Evolutionary conservation across 2,797 vertebrate genomes (phyloP).

Genomic region (Spizella passerina): DNA sequence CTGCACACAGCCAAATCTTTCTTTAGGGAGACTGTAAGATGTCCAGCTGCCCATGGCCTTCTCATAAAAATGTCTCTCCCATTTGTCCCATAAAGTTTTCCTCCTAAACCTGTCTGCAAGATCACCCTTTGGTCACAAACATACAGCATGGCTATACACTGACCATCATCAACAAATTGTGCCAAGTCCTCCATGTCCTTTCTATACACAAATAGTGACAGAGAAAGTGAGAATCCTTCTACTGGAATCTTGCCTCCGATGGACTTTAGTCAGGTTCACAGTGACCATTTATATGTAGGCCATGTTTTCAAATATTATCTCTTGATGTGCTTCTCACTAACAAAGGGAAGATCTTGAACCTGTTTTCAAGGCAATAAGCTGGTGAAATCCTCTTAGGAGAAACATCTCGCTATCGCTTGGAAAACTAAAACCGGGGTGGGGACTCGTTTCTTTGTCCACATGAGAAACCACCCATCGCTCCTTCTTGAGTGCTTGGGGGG

Average conservation of each 20-base stretch:
- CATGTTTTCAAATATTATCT: neutral
- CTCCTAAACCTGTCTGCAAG: neutral
- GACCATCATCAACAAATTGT: neutral
- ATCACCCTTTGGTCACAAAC: neutral
- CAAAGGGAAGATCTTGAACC: neutral
- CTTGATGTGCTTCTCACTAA: neutral
- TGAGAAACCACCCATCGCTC: constrained; percentile 37
- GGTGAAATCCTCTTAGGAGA: neutral
- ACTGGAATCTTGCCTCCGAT: rapidly evolving
- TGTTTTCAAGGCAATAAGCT: neutral
- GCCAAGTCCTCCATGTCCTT: neutral
- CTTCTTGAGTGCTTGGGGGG: constrained; percentile 51
- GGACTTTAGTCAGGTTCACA: neutral
- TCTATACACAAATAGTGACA: neutral
- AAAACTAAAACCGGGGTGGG: neutral
- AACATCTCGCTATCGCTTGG: neutral
- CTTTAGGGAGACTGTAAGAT: neutral
- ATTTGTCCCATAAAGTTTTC: neutral
- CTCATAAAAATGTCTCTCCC: neutral
- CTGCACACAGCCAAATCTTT: neutral
- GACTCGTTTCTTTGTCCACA: neutral
- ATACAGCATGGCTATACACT: neutral
- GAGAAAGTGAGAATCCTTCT: neutral
- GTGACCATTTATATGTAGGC: neutral
- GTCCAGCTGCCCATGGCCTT: neutral